A percentile compares a stretch with the other conserved stretches of the same genome.
Evolutionary conservation across 2,797 vertebrate genomes (phyloP).

Genomic region (Ambastaia sidthimunki): DNA sequence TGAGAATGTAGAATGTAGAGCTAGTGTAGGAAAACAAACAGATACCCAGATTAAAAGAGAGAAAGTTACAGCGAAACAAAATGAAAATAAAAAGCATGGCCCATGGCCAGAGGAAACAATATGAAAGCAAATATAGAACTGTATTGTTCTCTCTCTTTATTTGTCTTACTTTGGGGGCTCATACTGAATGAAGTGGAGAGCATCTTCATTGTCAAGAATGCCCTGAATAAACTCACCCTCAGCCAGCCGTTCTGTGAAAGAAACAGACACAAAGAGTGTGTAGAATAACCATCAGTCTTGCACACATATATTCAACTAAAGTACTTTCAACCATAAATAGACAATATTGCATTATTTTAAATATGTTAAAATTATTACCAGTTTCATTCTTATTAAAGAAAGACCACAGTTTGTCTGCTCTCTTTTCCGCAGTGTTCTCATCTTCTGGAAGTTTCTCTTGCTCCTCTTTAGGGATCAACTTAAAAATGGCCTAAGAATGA

Average conservation of each 20-base stretch:
- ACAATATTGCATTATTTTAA: background rate
- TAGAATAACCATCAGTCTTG: too few species aligned
- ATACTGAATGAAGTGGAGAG: conserved; percentile 82
- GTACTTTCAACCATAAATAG: too few species aligned
- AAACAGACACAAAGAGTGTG: conserved; percentile 22
- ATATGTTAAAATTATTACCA: conserved; percentile 71
- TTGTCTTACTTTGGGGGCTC: conserved; percentile 69
- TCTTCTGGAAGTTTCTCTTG: conserved; percentile 80
- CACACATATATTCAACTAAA: too few species aligned
- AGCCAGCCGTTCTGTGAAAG: conserved; percentile 74
- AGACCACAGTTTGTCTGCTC: conserved; percentile 88
- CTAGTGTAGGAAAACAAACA: background rate
- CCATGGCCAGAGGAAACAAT: background rate
- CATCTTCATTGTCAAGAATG: conserved; percentile 78
- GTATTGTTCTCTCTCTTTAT: conserved; percentile 6
- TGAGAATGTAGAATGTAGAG: conserved; percentile 13
- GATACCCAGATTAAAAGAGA: conserved; percentile 8
- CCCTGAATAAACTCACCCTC: conserved; percentile 84
- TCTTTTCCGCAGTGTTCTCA: conserved; percentile 90
- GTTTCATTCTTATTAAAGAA: conserved; percentile 88
- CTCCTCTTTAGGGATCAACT: conserved; percentile 89
- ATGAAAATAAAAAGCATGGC: background rate
- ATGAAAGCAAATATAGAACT: background rate
- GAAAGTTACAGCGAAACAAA: background rate
- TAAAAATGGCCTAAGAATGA: conserved; percentile 86